Percentiles rank a stretch among this genome's conserved stretches.
These are phyloP conservation scores for Pammene fasciana DNA, from an alignment of 2,888 invertebrate genomes.

Conservation along the genomic window DNA sequence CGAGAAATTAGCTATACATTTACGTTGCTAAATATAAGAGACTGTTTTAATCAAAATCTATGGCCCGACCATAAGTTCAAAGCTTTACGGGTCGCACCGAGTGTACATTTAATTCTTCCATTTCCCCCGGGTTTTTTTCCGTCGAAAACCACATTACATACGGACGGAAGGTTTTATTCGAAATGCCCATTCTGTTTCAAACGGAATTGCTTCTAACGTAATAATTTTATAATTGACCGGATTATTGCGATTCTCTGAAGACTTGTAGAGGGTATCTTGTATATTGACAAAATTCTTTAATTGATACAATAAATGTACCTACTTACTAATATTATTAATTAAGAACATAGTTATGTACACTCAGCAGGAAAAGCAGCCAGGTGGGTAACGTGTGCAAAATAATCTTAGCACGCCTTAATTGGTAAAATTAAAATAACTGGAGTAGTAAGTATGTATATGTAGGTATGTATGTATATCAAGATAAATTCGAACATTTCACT, in stretches of 20 bases:
- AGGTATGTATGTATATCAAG: too few species aligned
- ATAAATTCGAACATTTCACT: too few species aligned
- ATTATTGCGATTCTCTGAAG: slow-evolving; percentile 32
- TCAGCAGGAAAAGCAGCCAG: too few species aligned
- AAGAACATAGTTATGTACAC: too few species aligned
- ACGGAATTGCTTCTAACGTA: slow-evolving; percentile 46
- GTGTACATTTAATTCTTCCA: slow-evolving; percentile 63
- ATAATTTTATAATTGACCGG: slow-evolving; percentile 43
- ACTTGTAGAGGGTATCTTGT: not conserved
- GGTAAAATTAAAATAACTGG: too few species aligned
- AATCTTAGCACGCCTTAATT: too few species aligned
- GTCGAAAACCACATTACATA: slow-evolving; percentile 51
- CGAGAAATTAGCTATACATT: too few species aligned
- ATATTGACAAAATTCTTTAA: not conserved
- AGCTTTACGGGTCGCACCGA: slow-evolving; percentile 52
- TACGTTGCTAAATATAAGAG: slow-evolving; percentile 31
- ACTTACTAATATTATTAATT: too few species aligned
- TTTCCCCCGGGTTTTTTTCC: slow-evolving; percentile 59
- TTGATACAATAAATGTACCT: too few species aligned
- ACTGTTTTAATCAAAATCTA: slow-evolving; percentile 44
- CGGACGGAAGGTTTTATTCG: slow-evolving; percentile 48
- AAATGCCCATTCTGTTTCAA: slow-evolving; percentile 44
- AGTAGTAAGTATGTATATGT: too few species aligned
- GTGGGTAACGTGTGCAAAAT: too few species aligned
- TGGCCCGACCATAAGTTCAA: slow-evolving; percentile 57